Conservation (phyloP, 2,888 invertebrate species). For the Dione juno region DNA sequence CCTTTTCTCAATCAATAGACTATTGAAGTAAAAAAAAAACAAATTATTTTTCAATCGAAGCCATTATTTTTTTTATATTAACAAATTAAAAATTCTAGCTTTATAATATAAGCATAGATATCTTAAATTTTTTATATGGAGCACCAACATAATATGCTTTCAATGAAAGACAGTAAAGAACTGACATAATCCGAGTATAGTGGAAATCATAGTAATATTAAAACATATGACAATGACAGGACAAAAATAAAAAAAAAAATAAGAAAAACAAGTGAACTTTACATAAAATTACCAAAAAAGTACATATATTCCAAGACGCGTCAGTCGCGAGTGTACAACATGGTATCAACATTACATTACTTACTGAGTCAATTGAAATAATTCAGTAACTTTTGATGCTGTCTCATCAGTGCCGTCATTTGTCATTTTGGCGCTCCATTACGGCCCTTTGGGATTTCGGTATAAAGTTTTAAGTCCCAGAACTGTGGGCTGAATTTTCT, state of each 20-base stretch:
- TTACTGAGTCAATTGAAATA: conserved; percentile 36
- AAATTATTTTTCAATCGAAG: too few relatives aligned
- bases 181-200: too few relatives aligned
- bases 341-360: conserved; percentile 32
- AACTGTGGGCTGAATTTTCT: conserved; percentile 29
- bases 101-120: too few relatives aligned
- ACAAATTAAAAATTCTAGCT: too few relatives aligned
- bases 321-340: conserved; percentile 20
- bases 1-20: too few relatives aligned
- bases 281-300: not conserved
- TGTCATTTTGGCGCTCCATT: conserved; percentile 36
- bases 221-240: not conserved
- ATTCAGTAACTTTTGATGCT: conserved; percentile 39
- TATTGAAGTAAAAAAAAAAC: too few relatives aligned
- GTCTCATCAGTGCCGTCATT: conserved; percentile 35
- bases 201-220: too few relatives aligned
- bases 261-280: not conserved
- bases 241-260: not conserved
- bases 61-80: too few relatives aligned
- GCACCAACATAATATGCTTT: too few relatives aligned
- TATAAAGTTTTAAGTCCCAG: conserved; percentile 33
- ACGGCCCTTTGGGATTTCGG: conserved; percentile 30
- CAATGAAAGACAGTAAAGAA: too few relatives aligned
- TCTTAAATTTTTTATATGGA: too few relatives aligned
- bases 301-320: not conserved